Percentiles rank a stretch among this genome's conserved stretches.
phyloP scores from a whole-genome alignment of 2,797 vertebrate genomes.

The Gymnocypris eckloni region DNA sequence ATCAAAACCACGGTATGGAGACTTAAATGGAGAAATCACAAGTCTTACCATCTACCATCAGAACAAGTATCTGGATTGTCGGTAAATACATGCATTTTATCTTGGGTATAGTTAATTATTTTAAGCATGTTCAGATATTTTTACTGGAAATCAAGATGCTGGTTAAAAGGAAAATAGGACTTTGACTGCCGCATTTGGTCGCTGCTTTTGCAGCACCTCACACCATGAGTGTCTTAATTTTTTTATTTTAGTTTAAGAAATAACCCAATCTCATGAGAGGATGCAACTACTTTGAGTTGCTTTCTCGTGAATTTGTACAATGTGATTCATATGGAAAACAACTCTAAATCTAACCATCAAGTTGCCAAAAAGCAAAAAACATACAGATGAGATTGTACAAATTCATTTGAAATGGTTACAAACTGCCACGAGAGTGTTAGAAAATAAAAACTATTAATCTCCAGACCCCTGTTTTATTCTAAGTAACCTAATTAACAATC shows the following conservation, averaged over 20 bases:
- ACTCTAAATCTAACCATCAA: neutral
- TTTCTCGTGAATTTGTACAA: neutral
- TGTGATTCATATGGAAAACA: neutral
- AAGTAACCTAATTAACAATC: too few relatives aligned
- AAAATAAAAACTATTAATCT: neutral
- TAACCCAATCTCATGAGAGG: neutral
- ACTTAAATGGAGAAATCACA: conserved; percentile 88
- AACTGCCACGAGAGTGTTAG: neutral
- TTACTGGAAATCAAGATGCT: neutral
- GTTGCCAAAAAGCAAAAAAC: neutral
- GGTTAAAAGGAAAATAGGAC: neutral
- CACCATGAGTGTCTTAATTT: neutral
- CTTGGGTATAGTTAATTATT: neutral
- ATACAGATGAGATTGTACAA: neutral
- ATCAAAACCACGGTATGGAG: conserved; percentile 84
- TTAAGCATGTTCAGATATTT: neutral
- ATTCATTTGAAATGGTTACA: neutral
- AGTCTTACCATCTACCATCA: conserved; percentile 94
- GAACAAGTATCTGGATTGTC: conserved; percentile 94
- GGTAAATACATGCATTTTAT: conserved; percentile 72
- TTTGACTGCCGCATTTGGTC: neutral
- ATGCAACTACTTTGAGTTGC: neutral
- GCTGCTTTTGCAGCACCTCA: neutral
- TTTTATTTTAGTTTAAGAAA: neutral
- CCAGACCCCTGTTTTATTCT: too few relatives aligned